A percentile compares a stretch with the other conserved stretches of the same genome.
Conservation (phyloP, 2,797 vertebrate species). For the Molossus alvarezi region DNA sequence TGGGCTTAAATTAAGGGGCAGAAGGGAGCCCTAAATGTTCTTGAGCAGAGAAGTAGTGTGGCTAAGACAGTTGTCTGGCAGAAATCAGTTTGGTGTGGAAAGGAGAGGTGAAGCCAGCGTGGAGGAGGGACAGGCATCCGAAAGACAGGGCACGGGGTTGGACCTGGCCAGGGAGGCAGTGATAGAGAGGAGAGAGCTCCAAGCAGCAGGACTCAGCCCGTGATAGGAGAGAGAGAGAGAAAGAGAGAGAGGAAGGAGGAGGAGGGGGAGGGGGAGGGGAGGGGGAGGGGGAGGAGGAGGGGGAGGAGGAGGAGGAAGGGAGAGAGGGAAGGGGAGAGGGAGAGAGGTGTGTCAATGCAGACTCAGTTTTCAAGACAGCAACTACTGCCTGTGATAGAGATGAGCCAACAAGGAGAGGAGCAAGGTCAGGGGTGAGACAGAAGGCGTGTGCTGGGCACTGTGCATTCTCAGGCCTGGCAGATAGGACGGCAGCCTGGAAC, state of each 20-base stretch:
- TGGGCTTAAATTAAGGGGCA: background rate
- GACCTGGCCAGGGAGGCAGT: background rate
- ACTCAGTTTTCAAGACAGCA: background rate
- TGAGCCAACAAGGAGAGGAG: background rate
- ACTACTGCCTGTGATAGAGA: background rate
- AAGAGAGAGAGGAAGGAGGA: too few relatives aligned
- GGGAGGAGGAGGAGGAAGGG: too few relatives aligned
- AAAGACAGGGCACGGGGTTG: background rate
- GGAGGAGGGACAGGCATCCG: background rate
- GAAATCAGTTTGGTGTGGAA: background rate
- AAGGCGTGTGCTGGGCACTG: background rate
- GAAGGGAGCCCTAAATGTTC: background rate
- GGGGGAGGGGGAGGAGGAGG: too few relatives aligned
- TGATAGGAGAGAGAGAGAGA: too few relatives aligned
- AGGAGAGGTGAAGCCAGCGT: background rate
- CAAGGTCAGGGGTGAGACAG: too few relatives aligned
- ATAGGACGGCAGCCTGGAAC: background rate
- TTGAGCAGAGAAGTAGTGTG: background rate
- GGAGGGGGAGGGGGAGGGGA: too few relatives aligned
- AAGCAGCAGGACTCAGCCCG: background rate
- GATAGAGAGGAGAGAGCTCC: background rate
- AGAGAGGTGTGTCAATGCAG: accelerated
- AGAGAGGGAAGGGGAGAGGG: accelerated
- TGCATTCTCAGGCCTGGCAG: background rate
- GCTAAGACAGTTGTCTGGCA: background rate